These are phyloP conservation scores for Asobara japonica DNA, from an alignment of 1,140 invertebrate genomes.

Conservation along the genomic window DNA sequence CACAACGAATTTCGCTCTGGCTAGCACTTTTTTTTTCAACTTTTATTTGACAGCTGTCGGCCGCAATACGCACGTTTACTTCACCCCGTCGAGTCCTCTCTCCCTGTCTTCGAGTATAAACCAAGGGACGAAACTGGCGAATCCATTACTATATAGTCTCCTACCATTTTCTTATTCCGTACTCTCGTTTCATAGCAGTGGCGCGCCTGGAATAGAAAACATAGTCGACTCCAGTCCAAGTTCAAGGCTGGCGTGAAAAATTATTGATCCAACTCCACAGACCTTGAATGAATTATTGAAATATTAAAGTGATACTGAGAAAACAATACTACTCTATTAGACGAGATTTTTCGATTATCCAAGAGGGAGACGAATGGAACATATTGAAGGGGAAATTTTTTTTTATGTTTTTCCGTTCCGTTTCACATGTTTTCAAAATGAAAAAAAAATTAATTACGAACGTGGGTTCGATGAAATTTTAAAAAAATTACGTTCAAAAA, in stretches of 20 bases:
- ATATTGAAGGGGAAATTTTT: too few species aligned
- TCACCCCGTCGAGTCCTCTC: conserved; percentile 29
- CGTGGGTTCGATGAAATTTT: too few species aligned
- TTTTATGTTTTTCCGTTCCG: too few species aligned
- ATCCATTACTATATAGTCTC: neutral
- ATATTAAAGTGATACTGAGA: too few species aligned
- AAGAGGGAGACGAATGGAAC: too few species aligned
- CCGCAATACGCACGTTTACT: conserved; percentile 54
- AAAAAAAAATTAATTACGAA: too few species aligned
- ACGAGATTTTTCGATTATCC: too few species aligned
- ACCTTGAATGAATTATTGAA: too few species aligned
- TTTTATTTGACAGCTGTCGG: conserved; percentile 68
- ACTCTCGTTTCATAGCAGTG: conserved; percentile 6
- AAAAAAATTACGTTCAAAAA: too few species aligned
- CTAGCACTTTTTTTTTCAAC: conserved; percentile 62
- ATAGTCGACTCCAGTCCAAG: neutral
- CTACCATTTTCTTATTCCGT: neutral
- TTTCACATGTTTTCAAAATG: too few species aligned
- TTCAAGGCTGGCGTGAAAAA: neutral
- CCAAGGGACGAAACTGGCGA: neutral
- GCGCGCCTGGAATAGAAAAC: conserved; percentile 8
- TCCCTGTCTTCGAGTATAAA: conserved; percentile 38
- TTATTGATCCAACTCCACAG: neutral
- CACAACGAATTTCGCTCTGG: conserved; percentile 65
- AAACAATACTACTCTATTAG: too few species aligned